A percentile compares a stretch with the other conserved stretches of the same genome.
Conservation (phyloP, 2,113 vertebrate species). For the Cricetomys ansorgei region DNA sequence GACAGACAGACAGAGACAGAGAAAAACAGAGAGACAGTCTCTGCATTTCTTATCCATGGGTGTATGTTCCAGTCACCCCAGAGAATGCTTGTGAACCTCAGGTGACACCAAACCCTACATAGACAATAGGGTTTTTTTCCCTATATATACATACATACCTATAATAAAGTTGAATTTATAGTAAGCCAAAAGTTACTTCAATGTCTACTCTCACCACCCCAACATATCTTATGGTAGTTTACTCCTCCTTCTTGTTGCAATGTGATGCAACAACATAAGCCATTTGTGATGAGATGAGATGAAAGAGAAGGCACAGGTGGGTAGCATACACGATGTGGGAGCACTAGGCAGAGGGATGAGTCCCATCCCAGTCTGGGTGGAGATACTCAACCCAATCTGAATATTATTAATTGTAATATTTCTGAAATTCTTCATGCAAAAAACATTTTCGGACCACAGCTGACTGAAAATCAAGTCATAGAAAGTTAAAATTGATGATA, state of each 20-base stretch:
- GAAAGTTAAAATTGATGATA: not conserved
- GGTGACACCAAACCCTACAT: not conserved
- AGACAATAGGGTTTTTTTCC: not conserved
- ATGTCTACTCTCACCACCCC: not conserved
- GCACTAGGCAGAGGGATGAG: no score
- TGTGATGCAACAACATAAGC: no score
- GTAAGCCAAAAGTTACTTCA: not conserved
- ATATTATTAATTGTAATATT: not conserved
- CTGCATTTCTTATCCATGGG: not conserved
- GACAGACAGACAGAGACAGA: no score
- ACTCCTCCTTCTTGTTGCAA: not conserved
- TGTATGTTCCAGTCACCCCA: not conserved
- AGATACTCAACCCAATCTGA: not conserved
- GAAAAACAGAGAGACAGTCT: not conserved
- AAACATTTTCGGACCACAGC: not conserved
- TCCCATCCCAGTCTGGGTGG: accelerated
- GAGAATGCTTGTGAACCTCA: not conserved
- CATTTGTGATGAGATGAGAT: not conserved
- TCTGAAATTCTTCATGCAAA: not conserved
- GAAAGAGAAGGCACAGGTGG: accelerated
- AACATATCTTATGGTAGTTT: no score
- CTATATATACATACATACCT: not conserved
- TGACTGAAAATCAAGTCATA: not conserved
- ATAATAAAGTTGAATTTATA: not conserved
- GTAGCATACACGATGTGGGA: not conserved